These are phyloP conservation scores for Passer montanus DNA, from an alignment of 2,113 vertebrate genomes.

Conservation along the genomic window DNA sequence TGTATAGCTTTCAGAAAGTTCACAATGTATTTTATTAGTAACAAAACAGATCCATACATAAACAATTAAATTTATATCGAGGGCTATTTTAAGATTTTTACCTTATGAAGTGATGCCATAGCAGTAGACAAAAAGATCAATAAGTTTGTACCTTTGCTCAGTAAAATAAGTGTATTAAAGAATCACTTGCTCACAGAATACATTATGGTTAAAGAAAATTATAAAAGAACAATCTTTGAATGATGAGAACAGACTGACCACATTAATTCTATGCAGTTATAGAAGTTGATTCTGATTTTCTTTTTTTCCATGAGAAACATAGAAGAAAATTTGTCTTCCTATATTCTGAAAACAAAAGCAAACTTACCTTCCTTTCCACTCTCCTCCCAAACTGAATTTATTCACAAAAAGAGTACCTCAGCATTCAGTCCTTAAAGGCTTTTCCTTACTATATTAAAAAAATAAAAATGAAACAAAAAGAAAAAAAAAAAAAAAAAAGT, in stretches of 20 bases:
- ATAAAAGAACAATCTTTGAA: background rate
- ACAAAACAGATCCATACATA: background rate
- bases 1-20: background rate
- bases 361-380: rapidly evolving
- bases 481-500: background rate
- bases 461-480: too few relatives aligned
- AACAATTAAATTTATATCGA: background rate
- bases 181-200: background rate
- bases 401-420: background rate
- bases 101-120: background rate
- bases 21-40: background rate
- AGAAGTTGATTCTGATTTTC: background rate
- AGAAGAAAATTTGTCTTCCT: background rate
- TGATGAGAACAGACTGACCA: background rate
- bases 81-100: background rate
- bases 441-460: background rate
- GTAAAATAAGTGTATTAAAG: background rate
- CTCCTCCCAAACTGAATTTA: background rate
- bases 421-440: background rate
- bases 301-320: background rate
- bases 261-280: background rate
- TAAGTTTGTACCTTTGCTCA: background rate
- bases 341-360: background rate
- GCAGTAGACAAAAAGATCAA: background rate
- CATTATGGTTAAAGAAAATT: background rate